Evolutionary conservation across 2,113 vertebrate species (phyloP), one percentile per base, ranked within the genome.

Genomic region (Pangasianodon gigas): DNA sequence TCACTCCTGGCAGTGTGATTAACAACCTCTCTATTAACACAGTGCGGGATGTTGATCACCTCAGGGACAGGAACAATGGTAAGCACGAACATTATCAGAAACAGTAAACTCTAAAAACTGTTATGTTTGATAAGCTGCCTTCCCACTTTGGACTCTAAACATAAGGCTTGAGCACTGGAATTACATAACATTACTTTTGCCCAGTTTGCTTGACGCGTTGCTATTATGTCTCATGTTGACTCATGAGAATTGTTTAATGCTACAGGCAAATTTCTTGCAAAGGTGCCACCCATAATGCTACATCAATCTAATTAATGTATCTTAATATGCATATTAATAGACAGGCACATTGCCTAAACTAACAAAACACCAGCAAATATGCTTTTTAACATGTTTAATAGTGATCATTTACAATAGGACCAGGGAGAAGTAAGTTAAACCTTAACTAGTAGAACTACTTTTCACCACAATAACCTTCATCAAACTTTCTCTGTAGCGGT

Each of bases 51-150:
- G 97, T 98, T 95, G 98, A 99, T 96, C 98, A 98, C 97, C 98
- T 99, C 98, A 98, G 98, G 98, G 98, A 99, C 97, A 98, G 98
- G 97, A 99, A 97, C 96, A 98, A 96, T 96, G 98, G 98, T 99
- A 95, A 0, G 87, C 37, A 2, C 0, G 1, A 56, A 7, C 21
- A 41, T 56, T 1, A 56, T 16, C 51, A 32, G 4, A 26, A 19
- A 24, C 32, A 18, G 4, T 21, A 80, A 8, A 29, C 48, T 48
- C 19, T 16, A 32, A 71, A 71, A 16, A 18, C 14, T 2, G 13
- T 71, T 0, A n/a, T n/a, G 19, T 11, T 24, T 11, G 21, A 24
- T 21, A 26, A 46, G 26, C 74, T 11, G 19, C 41, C 2, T 75
- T 44, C 19, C 18, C 21, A 26, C 13, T 46, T 69, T 69, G 1